Evolutionary conservation across 2,888 invertebrate genomes (phyloP).

Genomic region (Rhingia campestris): DNA sequence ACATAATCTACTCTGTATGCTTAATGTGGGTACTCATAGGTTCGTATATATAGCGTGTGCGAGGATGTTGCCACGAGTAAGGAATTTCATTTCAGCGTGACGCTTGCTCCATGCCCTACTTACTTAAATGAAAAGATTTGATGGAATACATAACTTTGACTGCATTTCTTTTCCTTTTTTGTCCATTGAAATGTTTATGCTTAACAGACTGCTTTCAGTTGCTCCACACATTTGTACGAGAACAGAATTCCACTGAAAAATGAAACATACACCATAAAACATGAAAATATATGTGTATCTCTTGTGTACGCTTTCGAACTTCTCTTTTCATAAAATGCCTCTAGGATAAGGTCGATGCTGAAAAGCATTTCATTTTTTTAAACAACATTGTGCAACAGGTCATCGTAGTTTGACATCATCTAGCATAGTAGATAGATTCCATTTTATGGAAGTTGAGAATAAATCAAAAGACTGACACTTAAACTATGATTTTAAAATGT

Average conservation of each 20-base stretch:
- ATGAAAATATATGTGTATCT: constrained; percentile 8
- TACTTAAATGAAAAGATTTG: constrained; percentile 38
- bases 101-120: constrained; percentile 32
- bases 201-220: constrained; percentile 33
- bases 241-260: constrained; percentile 19
- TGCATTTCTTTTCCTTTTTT: constrained; percentile 14
- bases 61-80: not conserved
- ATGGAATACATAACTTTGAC: constrained; percentile 8
- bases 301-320: constrained; percentile 13
- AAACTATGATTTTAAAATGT: not conserved
- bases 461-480: not conserved
- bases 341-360: constrained; percentile 38
- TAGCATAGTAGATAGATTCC: not conserved
- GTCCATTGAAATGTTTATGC: constrained; percentile 23
- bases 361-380: constrained; percentile 7
- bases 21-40: not conserved
- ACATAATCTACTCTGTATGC: not conserved
- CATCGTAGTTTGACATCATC: constrained; percentile 5
- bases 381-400: constrained; percentile 33
- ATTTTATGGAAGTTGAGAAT: not conserved
- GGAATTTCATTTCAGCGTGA: constrained; percentile 12
- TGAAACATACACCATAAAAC: not conserved
- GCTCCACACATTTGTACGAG: not conserved
- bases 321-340: constrained; percentile 33
- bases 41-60: not conserved